Base-by-base conservation (phyloP, 2,797 vertebrate species). In the Catharus ustulatus region DNA sequence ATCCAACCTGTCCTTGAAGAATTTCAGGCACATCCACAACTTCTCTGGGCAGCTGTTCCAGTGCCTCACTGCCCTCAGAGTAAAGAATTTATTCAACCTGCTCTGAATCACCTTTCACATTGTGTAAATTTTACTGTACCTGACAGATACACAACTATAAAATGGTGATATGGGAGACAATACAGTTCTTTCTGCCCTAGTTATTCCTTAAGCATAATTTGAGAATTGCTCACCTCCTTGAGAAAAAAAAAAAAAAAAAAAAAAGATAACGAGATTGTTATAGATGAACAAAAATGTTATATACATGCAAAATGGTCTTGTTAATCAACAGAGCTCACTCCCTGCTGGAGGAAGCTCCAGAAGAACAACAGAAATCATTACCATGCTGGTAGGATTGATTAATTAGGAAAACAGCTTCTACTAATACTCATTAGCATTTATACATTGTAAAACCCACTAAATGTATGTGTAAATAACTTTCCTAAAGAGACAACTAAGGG, bases 361-460 rank as follows among this genome's bases (percentile, higher is more conserved):
- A 91, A 95, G 75, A 97, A 87, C 74, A 94, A 88, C 79, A 95
- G 73, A 91, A 93, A 90, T 96, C 92, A 93, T 95, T 95, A 97
- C 59, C 69, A 66, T 42, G 87, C 85, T 83, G 92, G 68, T 94
- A 91, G 75, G 87, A 89, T 58, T 97, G 96, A 97, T 96, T 97
- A 97, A 96, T 94, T 93, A 93, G 89, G 90, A 90, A 95, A 96
- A 93, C 89, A 80, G 66, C 94, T 88, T 78, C 89, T 96, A 54
- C 94, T 95, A 95, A 93, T 91, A 76, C 92, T 88, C 89, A 96
- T 96, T 96, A 96, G 75, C 95, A 97, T 95, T 95, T 96, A 93
- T 91, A 81, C 59, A 71, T 89, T 34, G 55, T 62, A 96, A 84
- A 77, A 58, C 51, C 88, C 40, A 34, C 84, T 94, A 92, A 95